These are phyloP conservation scores for Drosophila equinoxialis DNA, from an alignment of 1,140 invertebrate genomes.

Conservation along the genomic window DNA sequence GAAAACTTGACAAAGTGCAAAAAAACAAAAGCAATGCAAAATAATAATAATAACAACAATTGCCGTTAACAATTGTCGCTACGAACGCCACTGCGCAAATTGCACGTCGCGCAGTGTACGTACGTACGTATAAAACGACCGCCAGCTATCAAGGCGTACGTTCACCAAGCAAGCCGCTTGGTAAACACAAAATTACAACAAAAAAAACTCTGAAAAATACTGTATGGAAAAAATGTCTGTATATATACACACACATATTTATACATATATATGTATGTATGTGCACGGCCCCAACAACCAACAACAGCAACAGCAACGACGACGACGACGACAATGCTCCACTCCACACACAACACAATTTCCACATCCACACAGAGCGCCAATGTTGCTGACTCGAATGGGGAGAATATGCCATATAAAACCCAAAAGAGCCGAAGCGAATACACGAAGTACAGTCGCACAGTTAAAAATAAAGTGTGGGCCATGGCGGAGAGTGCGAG, in stretches of 20 bases:
- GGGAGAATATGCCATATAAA: conserved; percentile 72
- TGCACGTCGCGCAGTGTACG: conserved; percentile 71
- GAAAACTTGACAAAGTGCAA: neutral
- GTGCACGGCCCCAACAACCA: conserved; percentile 34
- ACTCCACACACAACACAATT: conserved; percentile 52
- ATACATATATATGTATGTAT: conserved; percentile 42
- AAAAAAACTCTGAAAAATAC: conserved; percentile 30
- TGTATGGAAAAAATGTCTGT: conserved; percentile 50
- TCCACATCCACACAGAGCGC: conserved; percentile 48
- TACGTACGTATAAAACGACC: conserved; percentile 39
- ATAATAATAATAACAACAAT: conserved; percentile 51
- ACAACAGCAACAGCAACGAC: conserved; percentile 30
- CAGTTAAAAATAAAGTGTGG: conserved; percentile 80
- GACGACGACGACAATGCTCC: conserved; percentile 41
- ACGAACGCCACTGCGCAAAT: conserved; percentile 72
- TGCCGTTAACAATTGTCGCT: conserved; percentile 74
- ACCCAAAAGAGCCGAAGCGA: conserved; percentile 60
- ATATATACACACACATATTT: conserved; percentile 21
- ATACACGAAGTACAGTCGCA: conserved; percentile 79
- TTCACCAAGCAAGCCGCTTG: conserved; percentile 48
- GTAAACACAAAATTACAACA: conserved; percentile 60
- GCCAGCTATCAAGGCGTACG: conserved; percentile 57
- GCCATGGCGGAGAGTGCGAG: conserved; percentile 37
- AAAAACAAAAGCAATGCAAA: conserved; percentile 20
- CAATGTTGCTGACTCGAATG: conserved; percentile 66